Evolutionary conservation across 2,113 vertebrate species (phyloP), one percentile per base, ranked within the genome.

Genomic region (Labeo rohita): DNA sequence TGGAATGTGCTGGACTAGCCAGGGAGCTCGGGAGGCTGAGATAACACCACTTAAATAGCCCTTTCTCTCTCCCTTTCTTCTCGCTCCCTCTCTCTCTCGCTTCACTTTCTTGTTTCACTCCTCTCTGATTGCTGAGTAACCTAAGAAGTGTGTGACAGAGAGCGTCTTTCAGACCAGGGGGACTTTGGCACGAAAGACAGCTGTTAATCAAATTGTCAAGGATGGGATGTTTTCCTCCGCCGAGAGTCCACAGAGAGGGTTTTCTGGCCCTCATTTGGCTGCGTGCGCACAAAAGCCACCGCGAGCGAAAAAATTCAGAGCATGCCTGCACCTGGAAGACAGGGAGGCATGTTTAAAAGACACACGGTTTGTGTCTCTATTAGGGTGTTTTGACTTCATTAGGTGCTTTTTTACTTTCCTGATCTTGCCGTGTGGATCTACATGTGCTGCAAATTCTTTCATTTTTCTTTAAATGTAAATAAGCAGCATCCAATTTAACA

Each of bases 141-240:
- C 88, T 92, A 93, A 94, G 94, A 95, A 94, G 92, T 94, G 94
- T 95, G 94, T 89, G 93, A 94, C 92, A 93, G 87, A 91, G 91
- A 89, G 84, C 39, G 88, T 93, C 92, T 94, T 93, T 93, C 90
- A 92, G 89, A 73, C 87, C 87, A 79, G 85, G 87, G 90, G 89
- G 87, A 85, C 91, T 90, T 89, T 92, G 91, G 91, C 90, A 87
- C 65, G 66, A 93, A 89, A 91, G 92, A 93, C 92, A 92, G 89
- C 91, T 94, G 92, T 95, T 95, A 95, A 95, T 96, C 94, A 94
- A 95, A 93, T 92, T 88, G 93, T 94, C 92, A 93, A 92, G 92
- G 92, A 93, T 93, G 93, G 93, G 91, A 90, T 92, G 88, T 91
- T 94, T 93, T 91, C 93, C 91, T 93, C 90, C 1, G 9, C 16